A percentile compares a stretch with the other conserved stretches of the same genome.
Conservation (phyloP, 2,113 vertebrate genomes). For the Microcebus jonahi region DNA sequence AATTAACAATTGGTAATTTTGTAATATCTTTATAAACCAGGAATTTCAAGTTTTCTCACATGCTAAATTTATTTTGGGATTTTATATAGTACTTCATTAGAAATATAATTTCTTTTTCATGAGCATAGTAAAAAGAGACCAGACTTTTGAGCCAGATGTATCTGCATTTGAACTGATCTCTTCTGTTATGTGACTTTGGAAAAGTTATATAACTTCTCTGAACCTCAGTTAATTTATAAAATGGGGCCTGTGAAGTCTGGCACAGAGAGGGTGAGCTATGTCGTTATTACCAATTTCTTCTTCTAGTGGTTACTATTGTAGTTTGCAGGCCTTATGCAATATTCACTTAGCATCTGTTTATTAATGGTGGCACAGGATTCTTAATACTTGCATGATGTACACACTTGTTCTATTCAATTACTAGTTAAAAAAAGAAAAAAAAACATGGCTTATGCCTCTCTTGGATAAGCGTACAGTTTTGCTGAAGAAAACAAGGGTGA, state of each 20-base stretch:
- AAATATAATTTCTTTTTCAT: constrained; percentile 15
- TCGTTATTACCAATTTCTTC: not conserved
- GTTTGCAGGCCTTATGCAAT: not conserved
- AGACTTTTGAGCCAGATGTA: not conserved
- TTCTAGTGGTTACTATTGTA: not conserved
- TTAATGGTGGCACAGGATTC: not conserved
- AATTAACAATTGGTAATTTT: not conserved
- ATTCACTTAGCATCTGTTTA: not conserved
- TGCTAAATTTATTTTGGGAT: constrained; percentile 18
- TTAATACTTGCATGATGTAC: not conserved
- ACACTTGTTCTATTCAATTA: constrained; percentile 38
- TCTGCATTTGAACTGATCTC: constrained; percentile 21
- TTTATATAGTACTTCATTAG: constrained; percentile 15
- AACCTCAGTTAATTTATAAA: constrained; percentile 4
- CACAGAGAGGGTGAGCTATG: not conserved
- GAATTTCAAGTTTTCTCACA: constrained; percentile 27
- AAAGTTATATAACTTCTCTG: not conserved
- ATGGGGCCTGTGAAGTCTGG: not conserved
- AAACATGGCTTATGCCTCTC: not conserved
- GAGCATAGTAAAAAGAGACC: not conserved
- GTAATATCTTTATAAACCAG: not conserved
- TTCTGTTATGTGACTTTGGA: not conserved
- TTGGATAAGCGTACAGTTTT: constrained; percentile 45
- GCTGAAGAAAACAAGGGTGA: constrained; percentile 44
- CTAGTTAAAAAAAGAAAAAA: constrained; percentile 29